Conservation (phyloP, 2,888 invertebrate species). For the Bellardia bayeri region DNA sequence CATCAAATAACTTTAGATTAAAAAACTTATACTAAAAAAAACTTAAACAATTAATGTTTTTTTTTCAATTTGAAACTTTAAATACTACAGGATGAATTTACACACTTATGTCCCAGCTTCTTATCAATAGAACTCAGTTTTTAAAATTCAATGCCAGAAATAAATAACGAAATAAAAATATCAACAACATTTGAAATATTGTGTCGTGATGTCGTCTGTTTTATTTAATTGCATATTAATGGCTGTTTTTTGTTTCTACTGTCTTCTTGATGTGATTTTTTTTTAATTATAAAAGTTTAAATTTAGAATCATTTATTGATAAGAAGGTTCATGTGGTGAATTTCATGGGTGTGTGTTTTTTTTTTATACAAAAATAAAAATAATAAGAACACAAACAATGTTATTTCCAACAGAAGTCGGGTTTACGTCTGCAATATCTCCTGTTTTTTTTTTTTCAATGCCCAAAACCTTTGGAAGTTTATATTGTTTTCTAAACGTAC, state of each 20-base stretch:
- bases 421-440: slow-evolving; percentile 33
- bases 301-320: slow-evolving; percentile 26
- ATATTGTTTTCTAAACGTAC: neutral
- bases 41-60: too few species aligned
- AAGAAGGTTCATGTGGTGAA: slow-evolving; percentile 54
- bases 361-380: neutral
- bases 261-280: neutral
- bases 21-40: neutral
- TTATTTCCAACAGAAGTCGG: neutral
- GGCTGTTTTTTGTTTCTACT: neutral
- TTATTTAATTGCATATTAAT: slow-evolving; percentile 5
- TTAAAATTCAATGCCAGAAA: neutral
- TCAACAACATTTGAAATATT: neutral
- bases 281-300: slow-evolving; percentile 23
- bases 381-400: neutral
- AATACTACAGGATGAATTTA: neutral
- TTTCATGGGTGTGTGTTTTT: slow-evolving; percentile 47
- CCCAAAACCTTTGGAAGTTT: slow-evolving; percentile 36
- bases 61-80: too few species aligned
- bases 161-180: slow-evolving; percentile 3
- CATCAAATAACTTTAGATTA: neutral
- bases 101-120: neutral
- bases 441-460: slow-evolving; percentile 3
- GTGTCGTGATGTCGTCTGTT: slow-evolving; percentile 30
- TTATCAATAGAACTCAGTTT: slow-evolving; percentile 9